Evolutionary conservation across 2,888 invertebrate species (phyloP), one percentile per base, ranked within the genome.

Genomic region (Eupithecia exiguata): DNA sequence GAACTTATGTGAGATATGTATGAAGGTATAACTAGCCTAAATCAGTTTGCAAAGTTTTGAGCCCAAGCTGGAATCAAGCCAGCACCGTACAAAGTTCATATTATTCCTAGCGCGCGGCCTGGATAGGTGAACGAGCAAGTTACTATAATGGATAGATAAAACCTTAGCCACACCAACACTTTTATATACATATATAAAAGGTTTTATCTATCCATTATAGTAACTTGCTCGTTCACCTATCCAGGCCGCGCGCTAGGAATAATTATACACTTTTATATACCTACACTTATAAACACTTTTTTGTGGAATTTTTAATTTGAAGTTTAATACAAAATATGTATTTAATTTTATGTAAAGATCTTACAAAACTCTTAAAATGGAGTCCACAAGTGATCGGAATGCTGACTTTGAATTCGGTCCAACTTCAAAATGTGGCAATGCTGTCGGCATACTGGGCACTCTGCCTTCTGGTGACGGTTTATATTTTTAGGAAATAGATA

Each of bases 51-150:
- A 36, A 71, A 73, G 70, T 75, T 72, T 75, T 67, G 46, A 67
- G 68, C 70, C 68, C 63, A 71, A 30, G 21, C 43, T 73, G 76
- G 73, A 73, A 71, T 73, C 62, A 43, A 70, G 76, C 73, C 76
- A 76, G 73, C 49, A 71, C 62, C 69, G 69, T 65, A 75, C 72
- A 71, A 75, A 73, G 73, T 73, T 69, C 66, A 68, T 66, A 76
- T 67, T 74, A 72, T 76, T 71, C 73, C 61, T 53, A 73, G 69
- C 61, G 69, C 61, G 69, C 71, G 71, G 49, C 70, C 69, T 69
- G 73, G 73, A 76, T 76, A 66, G 61, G 70, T 73, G 71, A 38
- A 9, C 38, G 38, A 71, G 71, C 69, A 71, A 73, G 71, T 76
- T 73, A 71, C 70, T 70, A 62, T 67, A 72, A 68, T 72, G 68